These are phyloP conservation scores for Mesaphorura yosii DNA, from an alignment of 1,140 invertebrate genomes.

Conservation along the genomic window DNA sequence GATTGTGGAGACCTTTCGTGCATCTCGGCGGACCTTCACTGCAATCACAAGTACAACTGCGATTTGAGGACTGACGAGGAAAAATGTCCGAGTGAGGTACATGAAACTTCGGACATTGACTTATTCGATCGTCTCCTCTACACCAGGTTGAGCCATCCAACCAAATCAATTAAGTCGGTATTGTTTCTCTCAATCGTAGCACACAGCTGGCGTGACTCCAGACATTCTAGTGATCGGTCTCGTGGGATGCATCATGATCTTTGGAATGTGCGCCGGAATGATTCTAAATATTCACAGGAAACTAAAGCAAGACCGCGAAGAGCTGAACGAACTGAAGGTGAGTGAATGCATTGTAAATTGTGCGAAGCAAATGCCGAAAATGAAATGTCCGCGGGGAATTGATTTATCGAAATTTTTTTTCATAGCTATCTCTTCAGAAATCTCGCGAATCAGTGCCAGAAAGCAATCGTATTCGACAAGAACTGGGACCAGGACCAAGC, in stretches of 20 bases:
- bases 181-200: not conserved
- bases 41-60: constrained; percentile 64
- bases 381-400: not conserved
- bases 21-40: constrained; percentile 55
- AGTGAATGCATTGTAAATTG: not conserved
- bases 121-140: too few relatives aligned
- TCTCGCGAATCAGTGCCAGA: not conserved
- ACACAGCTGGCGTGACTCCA: too few relatives aligned
- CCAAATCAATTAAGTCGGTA: not conserved
- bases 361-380: not conserved
- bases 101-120: too few relatives aligned
- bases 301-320: constrained; percentile 65
- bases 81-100: constrained; percentile 18
- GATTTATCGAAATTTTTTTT: not conserved
- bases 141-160: too few relatives aligned
- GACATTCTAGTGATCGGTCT: constrained; percentile 79
- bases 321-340: constrained; percentile 51
- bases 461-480: not conserved
- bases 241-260: constrained; percentile 74
- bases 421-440: not conserved
- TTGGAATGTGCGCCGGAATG: constrained; percentile 74
- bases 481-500: not conserved
- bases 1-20: constrained; percentile 61
- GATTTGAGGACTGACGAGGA: constrained; percentile 69
- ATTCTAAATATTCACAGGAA: constrained; percentile 73